Conservation (phyloP, 1,140 invertebrate species). For the Teleogryllus occipitalis region DNA sequence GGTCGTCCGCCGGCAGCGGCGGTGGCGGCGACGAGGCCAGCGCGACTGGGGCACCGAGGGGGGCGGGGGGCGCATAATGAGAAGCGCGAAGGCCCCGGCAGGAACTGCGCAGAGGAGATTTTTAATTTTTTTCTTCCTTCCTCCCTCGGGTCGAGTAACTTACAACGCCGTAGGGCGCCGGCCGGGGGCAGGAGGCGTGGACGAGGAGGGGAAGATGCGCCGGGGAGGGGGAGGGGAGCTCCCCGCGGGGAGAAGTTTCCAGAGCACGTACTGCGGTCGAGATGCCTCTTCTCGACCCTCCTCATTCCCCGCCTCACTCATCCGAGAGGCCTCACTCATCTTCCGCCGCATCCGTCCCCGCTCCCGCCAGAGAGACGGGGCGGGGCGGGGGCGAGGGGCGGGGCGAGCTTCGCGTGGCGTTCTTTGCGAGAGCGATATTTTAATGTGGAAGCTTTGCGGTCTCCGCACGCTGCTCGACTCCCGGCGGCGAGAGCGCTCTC, state of each 20-base stretch:
- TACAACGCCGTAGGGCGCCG: not conserved
- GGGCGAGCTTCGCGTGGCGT: too few relatives aligned
- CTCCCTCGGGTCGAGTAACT: not conserved
- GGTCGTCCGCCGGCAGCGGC: not conserved
- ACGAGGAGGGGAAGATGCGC: too few relatives aligned
- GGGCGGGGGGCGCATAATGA: not conserved
- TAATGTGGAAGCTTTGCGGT: too few relatives aligned
- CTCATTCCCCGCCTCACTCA: not conserved
- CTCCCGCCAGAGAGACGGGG: too few relatives aligned
- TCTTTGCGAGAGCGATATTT: too few relatives aligned
- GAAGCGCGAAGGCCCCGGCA: not conserved
- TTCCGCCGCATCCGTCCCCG: not conserved
- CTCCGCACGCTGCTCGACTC: too few relatives aligned
- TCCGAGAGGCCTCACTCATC: not conserved
- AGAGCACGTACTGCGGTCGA: constrained; percentile 2
- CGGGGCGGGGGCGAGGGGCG: too few relatives aligned
- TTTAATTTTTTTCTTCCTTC: not conserved
- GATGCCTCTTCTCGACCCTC: not conserved
- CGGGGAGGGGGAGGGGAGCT: not conserved
- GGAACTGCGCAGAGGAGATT: not conserved
- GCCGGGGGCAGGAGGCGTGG: too few relatives aligned
- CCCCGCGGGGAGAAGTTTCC: not conserved
- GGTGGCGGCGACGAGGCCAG: too few relatives aligned
- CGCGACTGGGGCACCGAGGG: not conserved
- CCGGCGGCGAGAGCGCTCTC: too few relatives aligned